These are phyloP conservation scores for Aphelinus certus DNA, from an alignment of 1,140 invertebrate genomes.

Conservation along the genomic window DNA sequence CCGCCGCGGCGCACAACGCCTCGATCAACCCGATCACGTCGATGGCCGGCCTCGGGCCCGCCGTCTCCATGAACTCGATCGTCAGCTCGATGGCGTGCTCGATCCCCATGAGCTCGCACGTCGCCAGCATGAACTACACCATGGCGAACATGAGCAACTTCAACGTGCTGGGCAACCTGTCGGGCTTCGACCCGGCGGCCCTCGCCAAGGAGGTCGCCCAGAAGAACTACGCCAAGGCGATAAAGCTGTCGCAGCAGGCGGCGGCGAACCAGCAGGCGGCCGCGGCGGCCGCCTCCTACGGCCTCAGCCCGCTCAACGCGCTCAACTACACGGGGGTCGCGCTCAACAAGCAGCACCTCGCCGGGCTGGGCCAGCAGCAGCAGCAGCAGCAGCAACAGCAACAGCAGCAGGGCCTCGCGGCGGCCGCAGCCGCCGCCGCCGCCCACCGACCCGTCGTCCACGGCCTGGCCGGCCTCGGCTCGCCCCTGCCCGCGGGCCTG, in stretches of 20 bases:
- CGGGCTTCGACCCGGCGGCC: constrained; percentile 68
- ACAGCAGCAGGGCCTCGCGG: constrained; percentile 48
- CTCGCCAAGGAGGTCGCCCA: constrained; percentile 81
- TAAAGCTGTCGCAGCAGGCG: constrained; percentile 68
- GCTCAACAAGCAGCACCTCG: constrained; percentile 72
- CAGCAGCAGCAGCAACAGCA: constrained; percentile 53
- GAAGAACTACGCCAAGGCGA: constrained; percentile 77
- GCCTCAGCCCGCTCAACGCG: constrained; percentile 68
- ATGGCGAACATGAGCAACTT: constrained; percentile 57
- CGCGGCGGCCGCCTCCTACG: constrained; percentile 44
- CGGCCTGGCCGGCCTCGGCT: constrained; percentile 54
- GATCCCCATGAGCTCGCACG: constrained; percentile 50
- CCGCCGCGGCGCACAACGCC: constrained; percentile 42
- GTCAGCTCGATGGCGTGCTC: constrained; percentile 44
- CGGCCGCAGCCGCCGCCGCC: constrained; percentile 54
- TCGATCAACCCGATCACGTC: constrained; percentile 49
- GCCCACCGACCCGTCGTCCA: constrained; percentile 54
- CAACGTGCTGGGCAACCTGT: constrained; percentile 56
- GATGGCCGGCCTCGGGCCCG: constrained; percentile 49
- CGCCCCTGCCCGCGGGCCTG: constrained; percentile 57
- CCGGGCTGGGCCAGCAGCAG: constrained; percentile 51
- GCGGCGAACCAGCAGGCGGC: constrained; percentile 50
- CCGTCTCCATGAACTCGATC: constrained; percentile 50
- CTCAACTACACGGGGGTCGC: constrained; percentile 83
- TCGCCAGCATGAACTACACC: constrained; percentile 52